Evolutionary conservation across 2,797 vertebrate genomes (phyloP).

Genomic region (Alca torda): DNA sequence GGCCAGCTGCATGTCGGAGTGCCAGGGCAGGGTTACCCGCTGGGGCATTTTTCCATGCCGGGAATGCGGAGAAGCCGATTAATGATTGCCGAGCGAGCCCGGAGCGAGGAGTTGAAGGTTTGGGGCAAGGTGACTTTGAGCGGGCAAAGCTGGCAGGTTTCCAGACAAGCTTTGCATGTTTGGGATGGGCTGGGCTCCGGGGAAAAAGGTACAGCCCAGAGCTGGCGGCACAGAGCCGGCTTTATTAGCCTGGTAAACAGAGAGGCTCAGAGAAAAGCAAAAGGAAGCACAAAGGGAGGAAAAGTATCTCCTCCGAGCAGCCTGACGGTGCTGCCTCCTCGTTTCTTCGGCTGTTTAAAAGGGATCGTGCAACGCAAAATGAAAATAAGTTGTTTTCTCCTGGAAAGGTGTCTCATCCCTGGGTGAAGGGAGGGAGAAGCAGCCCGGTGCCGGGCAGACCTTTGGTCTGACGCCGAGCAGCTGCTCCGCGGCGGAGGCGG

Average conservation of each 20-base stretch:
- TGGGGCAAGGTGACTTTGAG: constrained; percentile 74
- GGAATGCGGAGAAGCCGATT: constrained; percentile 73
- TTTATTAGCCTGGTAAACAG: neutral
- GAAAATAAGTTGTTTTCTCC: neutral
- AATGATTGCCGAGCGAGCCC: constrained; percentile 68
- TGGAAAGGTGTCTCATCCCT: neutral
- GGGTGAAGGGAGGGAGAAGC: neutral
- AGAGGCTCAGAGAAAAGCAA: neutral
- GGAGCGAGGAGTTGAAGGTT: neutral
- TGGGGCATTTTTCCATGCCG: constrained; percentile 58
- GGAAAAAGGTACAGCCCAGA: neutral
- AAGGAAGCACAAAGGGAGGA: neutral
- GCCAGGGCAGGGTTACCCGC: constrained; percentile 65
- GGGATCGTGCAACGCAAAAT: too few species aligned
- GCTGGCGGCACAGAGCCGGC: neutral
- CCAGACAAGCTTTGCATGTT: constrained; percentile 24
- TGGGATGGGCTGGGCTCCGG: constrained; percentile 35
- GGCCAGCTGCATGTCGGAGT: constrained; percentile 87
- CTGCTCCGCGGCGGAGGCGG: neutral
- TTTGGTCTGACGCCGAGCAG: neutral
- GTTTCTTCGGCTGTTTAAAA: neutral
- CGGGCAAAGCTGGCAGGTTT: neutral
- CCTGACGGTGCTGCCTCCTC: rapidly evolving
- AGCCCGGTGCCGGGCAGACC: neutral
- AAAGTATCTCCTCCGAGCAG: neutral